Evolutionary conservation across 2,888 invertebrate species (phyloP).

Genomic region (Exephanes ischioxanthus): DNA sequence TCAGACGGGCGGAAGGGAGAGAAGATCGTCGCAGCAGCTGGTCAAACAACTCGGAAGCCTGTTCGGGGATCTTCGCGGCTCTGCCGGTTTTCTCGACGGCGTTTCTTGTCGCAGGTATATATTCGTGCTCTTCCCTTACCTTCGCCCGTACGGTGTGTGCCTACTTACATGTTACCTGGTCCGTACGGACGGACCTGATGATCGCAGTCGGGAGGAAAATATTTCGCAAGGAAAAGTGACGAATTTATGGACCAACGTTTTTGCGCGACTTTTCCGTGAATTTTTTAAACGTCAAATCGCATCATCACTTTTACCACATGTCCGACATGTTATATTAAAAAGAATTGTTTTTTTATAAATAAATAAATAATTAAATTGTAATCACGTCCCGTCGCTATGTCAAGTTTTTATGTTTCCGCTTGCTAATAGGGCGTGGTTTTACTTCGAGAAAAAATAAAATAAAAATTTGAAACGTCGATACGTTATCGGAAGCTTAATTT

Average conservation of each 20-base stretch:
- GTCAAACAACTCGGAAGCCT: constrained; percentile 79
- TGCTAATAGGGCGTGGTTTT: too few relatives aligned
- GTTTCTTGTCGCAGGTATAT: constrained; percentile 31
- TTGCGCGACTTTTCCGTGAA: neutral
- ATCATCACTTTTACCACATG: too few relatives aligned
- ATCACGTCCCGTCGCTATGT: neutral
- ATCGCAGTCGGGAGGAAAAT: neutral
- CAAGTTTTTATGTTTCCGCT: too few relatives aligned
- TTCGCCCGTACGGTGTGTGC: neutral
- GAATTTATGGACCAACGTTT: neutral
- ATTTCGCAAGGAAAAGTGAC: neutral
- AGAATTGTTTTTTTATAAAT: neutral
- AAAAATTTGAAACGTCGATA: too few relatives aligned
- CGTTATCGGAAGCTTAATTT: too few relatives aligned
- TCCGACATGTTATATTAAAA: neutral
- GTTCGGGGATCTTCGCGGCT: constrained; percentile 73
- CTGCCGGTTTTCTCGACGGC: constrained; percentile 57
- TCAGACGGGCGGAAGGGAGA: constrained; percentile 50
- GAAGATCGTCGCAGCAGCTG: constrained; percentile 74
- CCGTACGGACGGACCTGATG: neutral
- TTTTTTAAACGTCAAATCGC: too few relatives aligned
- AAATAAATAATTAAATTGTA: too few relatives aligned
- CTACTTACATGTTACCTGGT: neutral
- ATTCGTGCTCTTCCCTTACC: neutral
- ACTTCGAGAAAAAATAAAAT: too few relatives aligned